phyloP scores from a whole-genome alignment of 92 coral and sea anemone genomes.

The Heliopora coerulea region DNA sequence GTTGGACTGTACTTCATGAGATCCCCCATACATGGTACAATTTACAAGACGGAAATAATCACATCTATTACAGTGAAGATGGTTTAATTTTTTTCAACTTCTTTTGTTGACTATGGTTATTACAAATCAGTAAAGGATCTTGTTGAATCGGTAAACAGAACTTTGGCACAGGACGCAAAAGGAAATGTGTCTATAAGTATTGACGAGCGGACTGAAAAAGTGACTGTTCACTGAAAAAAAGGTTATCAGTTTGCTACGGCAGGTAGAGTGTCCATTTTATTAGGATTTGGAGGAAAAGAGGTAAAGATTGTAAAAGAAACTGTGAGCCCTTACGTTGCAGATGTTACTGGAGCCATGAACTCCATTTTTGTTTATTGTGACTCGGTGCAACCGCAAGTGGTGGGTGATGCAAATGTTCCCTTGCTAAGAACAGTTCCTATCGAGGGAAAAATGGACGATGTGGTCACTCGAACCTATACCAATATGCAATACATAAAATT shows the following conservation, averaged over 20 bases:
- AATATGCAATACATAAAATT: constrained; percentile 60
- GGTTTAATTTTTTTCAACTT: no score
- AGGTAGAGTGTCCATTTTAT: background rate
- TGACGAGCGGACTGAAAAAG: no score
- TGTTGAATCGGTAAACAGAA: no score
- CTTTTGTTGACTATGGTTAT: no score
- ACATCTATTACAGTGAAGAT: no score
- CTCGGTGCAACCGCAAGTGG: constrained; percentile 47
- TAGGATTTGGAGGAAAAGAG: constrained; percentile 21
- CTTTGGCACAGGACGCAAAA: no score
- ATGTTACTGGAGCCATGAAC: no score
- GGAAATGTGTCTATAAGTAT: no score
- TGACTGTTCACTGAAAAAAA: background rate
- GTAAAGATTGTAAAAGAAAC: constrained; percentile 7
- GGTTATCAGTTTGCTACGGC: background rate
- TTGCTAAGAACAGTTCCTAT: constrained; percentile 56
- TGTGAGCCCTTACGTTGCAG: constrained; percentile 46
- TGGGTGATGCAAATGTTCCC: constrained; percentile 50
- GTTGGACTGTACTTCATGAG: no score
- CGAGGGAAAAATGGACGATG: constrained; percentile 46
- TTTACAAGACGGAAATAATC: no score
- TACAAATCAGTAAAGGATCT: no score
- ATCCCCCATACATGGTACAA: no score
- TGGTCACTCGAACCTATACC: constrained; percentile 26
- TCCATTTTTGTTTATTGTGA: constrained; percentile 52